Conservation (phyloP, 2,113 vertebrate genomes). For the Smithornis capensis region DNA sequence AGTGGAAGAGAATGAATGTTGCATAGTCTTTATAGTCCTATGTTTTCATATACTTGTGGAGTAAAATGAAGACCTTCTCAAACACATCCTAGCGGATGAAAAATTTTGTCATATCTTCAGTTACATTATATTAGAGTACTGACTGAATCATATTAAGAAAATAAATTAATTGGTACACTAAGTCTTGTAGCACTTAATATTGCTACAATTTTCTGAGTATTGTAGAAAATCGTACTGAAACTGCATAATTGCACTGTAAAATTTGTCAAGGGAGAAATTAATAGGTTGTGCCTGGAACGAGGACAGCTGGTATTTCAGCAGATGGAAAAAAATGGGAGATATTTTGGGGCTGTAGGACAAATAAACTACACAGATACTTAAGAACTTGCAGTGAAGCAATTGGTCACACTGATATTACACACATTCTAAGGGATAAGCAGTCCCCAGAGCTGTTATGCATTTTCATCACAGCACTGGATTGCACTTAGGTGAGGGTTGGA, state of each 20-base stretch:
- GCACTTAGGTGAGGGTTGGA: not conserved
- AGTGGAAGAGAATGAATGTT: not conserved
- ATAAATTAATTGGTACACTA: not conserved
- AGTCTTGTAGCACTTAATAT: not conserved
- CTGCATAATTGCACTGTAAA: not conserved
- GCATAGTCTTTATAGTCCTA: not conserved
- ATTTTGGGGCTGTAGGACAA: not conserved
- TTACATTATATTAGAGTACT: not conserved
- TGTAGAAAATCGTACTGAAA: not conserved
- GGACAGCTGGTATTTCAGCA: not conserved
- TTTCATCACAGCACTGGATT: not conserved
- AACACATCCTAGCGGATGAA: not conserved
- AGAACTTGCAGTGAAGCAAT: not conserved
- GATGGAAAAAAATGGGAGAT: not conserved
- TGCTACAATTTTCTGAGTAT: not conserved
- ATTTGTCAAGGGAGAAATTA: constrained; percentile 13
- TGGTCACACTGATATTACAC: not conserved
- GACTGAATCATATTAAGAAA: not conserved
- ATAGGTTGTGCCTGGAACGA: not conserved
- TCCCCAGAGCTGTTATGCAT: not conserved
- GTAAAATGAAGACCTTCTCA: not conserved
- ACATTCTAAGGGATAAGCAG: not conserved
- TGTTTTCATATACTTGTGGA: not conserved
- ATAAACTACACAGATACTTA: not conserved
- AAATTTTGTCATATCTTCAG: not conserved